Conservation (phyloP, 30 jellyfish, hydroid and myxozoan species). For the Cassiopea andromeda region DNA sequence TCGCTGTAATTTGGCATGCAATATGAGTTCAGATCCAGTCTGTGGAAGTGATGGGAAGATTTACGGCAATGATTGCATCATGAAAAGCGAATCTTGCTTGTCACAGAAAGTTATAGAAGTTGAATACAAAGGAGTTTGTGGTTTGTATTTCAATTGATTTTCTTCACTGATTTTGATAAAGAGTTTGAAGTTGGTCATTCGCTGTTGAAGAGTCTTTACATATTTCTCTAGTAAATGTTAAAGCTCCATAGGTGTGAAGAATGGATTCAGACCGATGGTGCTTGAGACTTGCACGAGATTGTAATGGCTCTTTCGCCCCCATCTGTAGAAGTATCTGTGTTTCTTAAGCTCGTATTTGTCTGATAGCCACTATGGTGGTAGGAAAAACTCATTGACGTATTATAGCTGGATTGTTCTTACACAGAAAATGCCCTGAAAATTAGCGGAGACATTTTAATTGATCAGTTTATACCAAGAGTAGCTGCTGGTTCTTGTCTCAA, state of each 20-base stretch:
- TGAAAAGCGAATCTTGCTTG: constrained; percentile 57
- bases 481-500: constrained; percentile 50
- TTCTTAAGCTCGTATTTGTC: too few species aligned
- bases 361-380: not conserved
- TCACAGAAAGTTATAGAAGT: constrained; percentile 7
- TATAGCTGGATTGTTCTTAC: not conserved
- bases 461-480: constrained; percentile 25
- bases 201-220: too few species aligned
- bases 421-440: constrained; percentile 24
- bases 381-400: not conserved
- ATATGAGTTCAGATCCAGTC: constrained; percentile 29
- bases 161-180: too few species aligned
- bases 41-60: constrained; percentile 76
- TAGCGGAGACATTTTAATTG: constrained; percentile 45
- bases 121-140: constrained; percentile 46
- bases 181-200: too few species aligned
- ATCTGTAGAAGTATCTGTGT: too few species aligned
- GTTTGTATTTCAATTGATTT: too few species aligned
- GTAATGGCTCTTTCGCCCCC: too few species aligned
- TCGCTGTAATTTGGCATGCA: constrained; percentile 34
- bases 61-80: constrained; percentile 51
- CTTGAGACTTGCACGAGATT: too few species aligned
- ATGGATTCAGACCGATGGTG: too few species aligned
- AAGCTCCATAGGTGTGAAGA: too few species aligned
- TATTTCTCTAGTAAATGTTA: too few species aligned